These are phyloP conservation scores for Lepus timidus DNA, from an alignment of 2,113 vertebrate species.

Conservation along the genomic window DNA sequence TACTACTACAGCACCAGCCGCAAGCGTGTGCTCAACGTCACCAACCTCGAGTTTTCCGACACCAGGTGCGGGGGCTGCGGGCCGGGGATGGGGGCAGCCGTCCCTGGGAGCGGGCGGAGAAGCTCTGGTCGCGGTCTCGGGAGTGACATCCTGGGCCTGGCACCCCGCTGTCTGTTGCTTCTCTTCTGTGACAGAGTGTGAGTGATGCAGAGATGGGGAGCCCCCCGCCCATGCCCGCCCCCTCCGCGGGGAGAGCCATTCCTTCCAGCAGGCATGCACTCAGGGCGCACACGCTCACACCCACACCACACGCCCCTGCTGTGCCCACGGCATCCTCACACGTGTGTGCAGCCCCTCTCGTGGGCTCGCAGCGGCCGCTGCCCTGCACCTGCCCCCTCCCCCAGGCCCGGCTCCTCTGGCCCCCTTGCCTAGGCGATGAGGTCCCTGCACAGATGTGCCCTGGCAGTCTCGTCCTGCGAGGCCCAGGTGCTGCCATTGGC, in stretches of 20 bases:
- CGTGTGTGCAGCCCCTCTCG: fast-evolving
- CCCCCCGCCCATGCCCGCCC: not conserved
- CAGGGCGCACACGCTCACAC: not conserved
- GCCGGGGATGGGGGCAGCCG: not conserved
- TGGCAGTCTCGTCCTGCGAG: not conserved
- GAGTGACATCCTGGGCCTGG: fast-evolving
- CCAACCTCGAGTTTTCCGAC: conserved; percentile 97
- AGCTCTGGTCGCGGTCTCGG: not conserved
- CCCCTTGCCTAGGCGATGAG: not conserved
- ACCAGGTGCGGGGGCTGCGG: conserved; percentile 88
- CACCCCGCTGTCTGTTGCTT: too few species aligned
- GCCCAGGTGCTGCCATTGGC: not conserved
- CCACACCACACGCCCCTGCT: not conserved
- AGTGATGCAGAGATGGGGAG: not conserved
- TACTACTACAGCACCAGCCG: conserved; percentile 99
- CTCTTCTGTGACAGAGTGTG: too few species aligned
- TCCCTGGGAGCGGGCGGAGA: not conserved
- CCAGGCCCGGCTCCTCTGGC: not conserved
- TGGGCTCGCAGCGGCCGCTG: fast-evolving
- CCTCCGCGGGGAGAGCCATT: not conserved
- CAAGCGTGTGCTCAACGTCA: conserved; percentile 97
- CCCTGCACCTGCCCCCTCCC: too few species aligned
- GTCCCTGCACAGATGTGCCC: too few species aligned
- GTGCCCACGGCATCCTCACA: not conserved
- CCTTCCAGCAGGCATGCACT: not conserved